Conservation (phyloP, 2,888 invertebrate genomes). For the Tipula lateralis region DNA sequence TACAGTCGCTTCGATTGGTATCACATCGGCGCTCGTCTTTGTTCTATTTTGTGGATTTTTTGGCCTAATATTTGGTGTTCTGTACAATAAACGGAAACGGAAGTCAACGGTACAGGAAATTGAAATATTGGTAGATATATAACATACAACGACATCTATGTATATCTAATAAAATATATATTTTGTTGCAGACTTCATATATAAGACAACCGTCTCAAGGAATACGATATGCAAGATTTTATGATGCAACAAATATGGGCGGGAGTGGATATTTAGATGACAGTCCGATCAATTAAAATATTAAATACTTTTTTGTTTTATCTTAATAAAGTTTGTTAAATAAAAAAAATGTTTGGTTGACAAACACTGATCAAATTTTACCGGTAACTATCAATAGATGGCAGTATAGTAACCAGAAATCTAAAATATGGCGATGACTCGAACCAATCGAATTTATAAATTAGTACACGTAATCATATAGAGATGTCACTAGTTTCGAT, state of each 20-base stretch:
- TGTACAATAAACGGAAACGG: conserved; percentile 25
- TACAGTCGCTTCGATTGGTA: not conserved
- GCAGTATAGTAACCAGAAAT: too few relatives aligned
- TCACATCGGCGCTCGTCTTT: not conserved
- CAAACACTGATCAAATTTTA: too few relatives aligned
- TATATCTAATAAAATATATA: not conserved
- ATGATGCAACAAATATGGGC: not conserved
- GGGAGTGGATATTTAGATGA: not conserved
- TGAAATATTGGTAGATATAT: not conserved
- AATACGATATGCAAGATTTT: not conserved
- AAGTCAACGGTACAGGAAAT: not conserved
- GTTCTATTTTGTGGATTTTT: not conserved
- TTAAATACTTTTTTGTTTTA: not conserved
- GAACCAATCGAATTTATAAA: too few relatives aligned
- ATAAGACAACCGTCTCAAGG: not conserved
- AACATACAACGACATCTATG: not conserved
- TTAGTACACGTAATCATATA: too few relatives aligned
- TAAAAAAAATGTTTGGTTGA: not conserved
- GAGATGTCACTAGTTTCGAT: too few relatives aligned
- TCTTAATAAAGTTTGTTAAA: not conserved
- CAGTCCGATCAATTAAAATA: not conserved
- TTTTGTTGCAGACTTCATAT: not conserved
- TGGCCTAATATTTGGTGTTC: not conserved
- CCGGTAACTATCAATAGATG: too few relatives aligned
- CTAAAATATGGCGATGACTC: too few relatives aligned